Evolutionary conservation across 2,113 vertebrate species (phyloP).

Genomic region (Tonatia bakeri): DNA sequence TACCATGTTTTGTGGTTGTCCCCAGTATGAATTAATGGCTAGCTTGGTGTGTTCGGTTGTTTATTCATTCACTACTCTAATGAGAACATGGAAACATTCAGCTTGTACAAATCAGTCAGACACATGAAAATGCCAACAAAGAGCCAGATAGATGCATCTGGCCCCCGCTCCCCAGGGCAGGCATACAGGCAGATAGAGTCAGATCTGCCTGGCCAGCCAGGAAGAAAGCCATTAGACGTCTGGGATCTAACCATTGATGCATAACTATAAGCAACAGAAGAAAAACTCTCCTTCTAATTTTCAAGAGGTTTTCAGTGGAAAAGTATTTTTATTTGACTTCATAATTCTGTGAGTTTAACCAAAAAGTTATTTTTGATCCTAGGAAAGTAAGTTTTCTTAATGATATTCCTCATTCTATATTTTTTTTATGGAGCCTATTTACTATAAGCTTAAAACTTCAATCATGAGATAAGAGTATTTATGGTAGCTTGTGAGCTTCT

Average conservation of each 20-base stretch:
- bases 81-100: not conserved
- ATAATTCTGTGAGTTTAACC: not conserved
- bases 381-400: not conserved
- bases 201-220: not conserved
- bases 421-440: not conserved
- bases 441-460: not conserved
- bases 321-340: constrained; percentile 4
- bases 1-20: not conserved
- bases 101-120: not conserved
- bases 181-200: not conserved
- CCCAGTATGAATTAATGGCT: not conserved
- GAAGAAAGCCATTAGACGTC: not conserved
- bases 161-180: too few relatives aligned
- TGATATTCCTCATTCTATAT: not conserved
- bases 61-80: not conserved
- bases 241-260: not conserved
- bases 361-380: not conserved
- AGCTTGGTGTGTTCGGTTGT: not conserved
- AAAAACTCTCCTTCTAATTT: not conserved
- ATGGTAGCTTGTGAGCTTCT: not conserved
- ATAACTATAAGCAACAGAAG: not conserved
- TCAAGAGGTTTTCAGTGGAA: not conserved
- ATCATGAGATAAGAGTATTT: not conserved
- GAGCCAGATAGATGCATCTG: not conserved
- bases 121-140: not conserved